A percentile compares a stretch with the other conserved stretches of the same genome.
phyloP scores from a whole-genome alignment of 2,113 vertebrate species.

The Halcyon senegalensis region DNA sequence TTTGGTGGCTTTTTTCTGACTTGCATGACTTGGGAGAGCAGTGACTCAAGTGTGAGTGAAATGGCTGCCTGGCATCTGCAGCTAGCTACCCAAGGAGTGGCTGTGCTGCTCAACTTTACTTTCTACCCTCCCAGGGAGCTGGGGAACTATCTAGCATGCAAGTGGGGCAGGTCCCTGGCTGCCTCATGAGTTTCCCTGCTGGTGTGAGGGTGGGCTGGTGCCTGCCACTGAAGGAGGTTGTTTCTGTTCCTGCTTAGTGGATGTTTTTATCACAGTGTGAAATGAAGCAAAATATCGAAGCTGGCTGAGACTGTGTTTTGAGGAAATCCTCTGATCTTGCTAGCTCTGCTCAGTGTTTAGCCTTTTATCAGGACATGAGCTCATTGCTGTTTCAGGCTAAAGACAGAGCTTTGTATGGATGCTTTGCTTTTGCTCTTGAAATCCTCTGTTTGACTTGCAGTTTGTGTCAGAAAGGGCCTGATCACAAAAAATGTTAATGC shows the following conservation, averaged over 20 bases:
- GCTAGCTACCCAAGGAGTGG: neutral
- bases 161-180: neutral
- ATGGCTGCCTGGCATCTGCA: neutral
- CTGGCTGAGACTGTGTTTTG: neutral
- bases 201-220: neutral
- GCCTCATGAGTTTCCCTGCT: fast-evolving
- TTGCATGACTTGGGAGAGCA: neutral
- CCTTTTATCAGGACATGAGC: slow-evolving; percentile 42
- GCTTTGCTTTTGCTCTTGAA: slow-evolving; percentile 22
- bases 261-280: neutral
- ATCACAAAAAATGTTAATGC: slow-evolving; percentile 37
- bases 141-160: neutral
- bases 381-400: slow-evolving; percentile 26
- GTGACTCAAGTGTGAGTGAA: neutral
- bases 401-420: slow-evolving; percentile 39
- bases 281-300: neutral
- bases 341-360: slow-evolving; percentile 36
- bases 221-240: neutral
- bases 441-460: slow-evolving; percentile 18
- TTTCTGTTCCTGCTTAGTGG: neutral
- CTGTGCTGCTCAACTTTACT: neutral
- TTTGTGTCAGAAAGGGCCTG: slow-evolving; percentile 30
- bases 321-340: slow-evolving; percentile 56
- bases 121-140: neutral
- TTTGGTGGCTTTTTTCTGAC: neutral